These are phyloP conservation scores for Marmota monax DNA, from an alignment of 2,113 vertebrate species.

Conservation along the genomic window DNA sequence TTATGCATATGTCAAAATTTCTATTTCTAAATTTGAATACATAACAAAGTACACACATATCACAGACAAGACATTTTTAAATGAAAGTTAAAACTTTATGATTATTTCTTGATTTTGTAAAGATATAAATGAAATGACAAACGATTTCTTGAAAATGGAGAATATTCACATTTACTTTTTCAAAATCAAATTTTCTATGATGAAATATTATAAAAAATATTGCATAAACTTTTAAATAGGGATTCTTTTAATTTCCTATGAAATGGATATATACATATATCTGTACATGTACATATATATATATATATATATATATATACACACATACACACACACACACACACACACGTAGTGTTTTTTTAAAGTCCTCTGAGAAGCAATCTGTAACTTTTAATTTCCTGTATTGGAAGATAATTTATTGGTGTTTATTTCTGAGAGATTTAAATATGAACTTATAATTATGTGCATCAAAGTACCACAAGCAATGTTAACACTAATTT, in stretches of 20 bases:
- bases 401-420: neutral
- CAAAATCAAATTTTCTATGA: neutral
- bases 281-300: neutral
- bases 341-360: neutral
- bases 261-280: neutral
- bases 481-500: neutral
- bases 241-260: neutral
- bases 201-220: neutral
- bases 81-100: neutral
- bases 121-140: neutral
- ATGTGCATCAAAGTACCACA: neutral
- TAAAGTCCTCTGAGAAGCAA: neutral
- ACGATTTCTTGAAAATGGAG: neutral
- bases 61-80: neutral
- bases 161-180: conserved; percentile 16
- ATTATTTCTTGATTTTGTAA: neutral
- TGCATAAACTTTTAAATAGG: neutral
- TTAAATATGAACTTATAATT: conserved; percentile 16
- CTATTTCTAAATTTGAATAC: neutral
- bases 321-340: neutral
- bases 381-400: conserved; percentile 8
- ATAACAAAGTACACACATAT: neutral
- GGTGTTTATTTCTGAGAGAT: neutral
- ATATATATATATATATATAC: neutral
- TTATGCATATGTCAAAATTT: neutral